These are phyloP conservation scores for Thera obeliscata DNA, from an alignment of 2,888 invertebrate species.

Conservation along the genomic window DNA sequence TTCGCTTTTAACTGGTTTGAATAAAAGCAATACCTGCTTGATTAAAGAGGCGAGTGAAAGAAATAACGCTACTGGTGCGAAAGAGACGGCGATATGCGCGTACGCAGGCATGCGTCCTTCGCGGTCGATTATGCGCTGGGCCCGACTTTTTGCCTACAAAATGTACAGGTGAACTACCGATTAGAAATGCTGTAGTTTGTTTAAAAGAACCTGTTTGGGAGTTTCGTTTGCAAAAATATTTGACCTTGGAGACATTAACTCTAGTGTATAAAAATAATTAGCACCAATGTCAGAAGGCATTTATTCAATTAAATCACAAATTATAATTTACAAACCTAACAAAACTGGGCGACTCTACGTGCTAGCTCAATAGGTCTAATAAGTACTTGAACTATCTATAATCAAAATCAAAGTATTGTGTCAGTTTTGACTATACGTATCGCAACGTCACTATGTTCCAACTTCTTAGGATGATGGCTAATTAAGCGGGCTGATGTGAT, in stretches of 20 bases:
- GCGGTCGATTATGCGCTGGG: slow-evolving; percentile 62
- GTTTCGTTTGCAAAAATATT: background rate
- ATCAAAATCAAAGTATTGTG: no score
- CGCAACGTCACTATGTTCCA: no score
- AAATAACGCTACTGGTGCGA: slow-evolving; percentile 50
- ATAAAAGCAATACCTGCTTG: slow-evolving; percentile 64
- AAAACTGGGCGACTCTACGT: no score
- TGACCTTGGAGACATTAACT: background rate
- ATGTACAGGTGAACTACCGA: slow-evolving; percentile 62
- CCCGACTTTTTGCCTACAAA: slow-evolving; percentile 62
- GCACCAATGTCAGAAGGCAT: no score
- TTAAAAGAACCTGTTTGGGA: slow-evolving; percentile 1
- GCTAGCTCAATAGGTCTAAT: no score
- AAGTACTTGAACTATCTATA: no score
- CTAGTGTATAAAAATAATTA: no score
- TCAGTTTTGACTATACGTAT: no score
- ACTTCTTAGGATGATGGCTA: no score
- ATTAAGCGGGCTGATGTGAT: no score
- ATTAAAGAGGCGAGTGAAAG: slow-evolving; percentile 55
- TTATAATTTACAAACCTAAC: no score
- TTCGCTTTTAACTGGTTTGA: slow-evolving; percentile 63
- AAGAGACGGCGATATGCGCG: slow-evolving; percentile 57
- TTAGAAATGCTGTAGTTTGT: slow-evolving; percentile 47
- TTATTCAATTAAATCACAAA: no score
- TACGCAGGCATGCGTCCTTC: slow-evolving; percentile 80